Conservation (phyloP, 2,797 vertebrate species). For the Pangasius larnaudii region DNA sequence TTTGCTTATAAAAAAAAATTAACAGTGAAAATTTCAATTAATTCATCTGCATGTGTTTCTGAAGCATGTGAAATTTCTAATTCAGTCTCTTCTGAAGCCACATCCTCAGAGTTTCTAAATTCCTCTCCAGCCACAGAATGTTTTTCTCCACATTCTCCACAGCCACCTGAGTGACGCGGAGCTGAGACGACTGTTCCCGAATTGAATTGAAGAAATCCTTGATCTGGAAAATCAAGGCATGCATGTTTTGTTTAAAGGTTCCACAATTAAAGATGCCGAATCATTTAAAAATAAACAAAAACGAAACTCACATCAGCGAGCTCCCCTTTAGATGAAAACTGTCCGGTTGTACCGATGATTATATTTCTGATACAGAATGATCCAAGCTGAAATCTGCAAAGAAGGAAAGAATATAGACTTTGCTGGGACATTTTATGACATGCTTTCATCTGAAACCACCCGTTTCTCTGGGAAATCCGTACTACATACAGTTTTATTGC, state of each 20-base stretch:
- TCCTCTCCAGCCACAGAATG: constrained; percentile 76
- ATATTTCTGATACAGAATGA: constrained; percentile 75
- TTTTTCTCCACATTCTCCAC: constrained; percentile 78
- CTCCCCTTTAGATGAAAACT: constrained; percentile 79
- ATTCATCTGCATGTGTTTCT: constrained; percentile 2
- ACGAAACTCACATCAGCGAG: constrained; percentile 70
- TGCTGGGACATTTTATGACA: not conserved
- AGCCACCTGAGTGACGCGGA: constrained; percentile 72
- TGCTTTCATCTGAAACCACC: not conserved
- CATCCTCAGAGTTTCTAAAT: constrained; percentile 71
- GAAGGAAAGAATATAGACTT: not conserved
- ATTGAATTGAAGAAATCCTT: constrained; percentile 79
- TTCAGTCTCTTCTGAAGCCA: constrained; percentile 67
- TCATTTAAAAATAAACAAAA: not conserved
- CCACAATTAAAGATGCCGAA: not conserved
- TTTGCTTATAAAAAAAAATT: constrained; percentile 16
- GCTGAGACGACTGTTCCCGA: constrained; percentile 72
- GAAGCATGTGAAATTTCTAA: constrained; percentile 28
- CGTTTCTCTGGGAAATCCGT: not conserved
- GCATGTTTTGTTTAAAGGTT: not conserved
- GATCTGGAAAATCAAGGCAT: constrained; percentile 67
- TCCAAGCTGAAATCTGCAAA: constrained; percentile 76
- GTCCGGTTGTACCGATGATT: constrained; percentile 71
- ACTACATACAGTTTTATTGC: not conserved
- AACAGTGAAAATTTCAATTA: not conserved